These are phyloP conservation scores for Hemitrygon akajei DNA, from an alignment of 2,797 vertebrate genomes.

Conservation along the genomic window DNA sequence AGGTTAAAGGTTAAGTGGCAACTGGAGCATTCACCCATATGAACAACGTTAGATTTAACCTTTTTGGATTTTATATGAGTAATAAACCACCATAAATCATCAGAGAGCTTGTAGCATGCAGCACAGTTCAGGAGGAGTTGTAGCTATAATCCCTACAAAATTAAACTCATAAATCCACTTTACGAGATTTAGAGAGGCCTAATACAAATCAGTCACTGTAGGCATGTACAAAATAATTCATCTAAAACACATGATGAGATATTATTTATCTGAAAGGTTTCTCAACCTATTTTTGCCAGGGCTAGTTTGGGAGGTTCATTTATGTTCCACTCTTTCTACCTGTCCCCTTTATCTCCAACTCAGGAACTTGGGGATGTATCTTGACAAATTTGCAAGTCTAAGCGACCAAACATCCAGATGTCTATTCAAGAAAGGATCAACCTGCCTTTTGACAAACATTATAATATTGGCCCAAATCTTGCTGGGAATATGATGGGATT, in stretches of 20 bases:
- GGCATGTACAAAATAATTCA: not conserved
- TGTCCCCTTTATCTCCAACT: not conserved
- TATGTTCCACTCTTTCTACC: not conserved
- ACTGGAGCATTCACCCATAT: slow-evolving; percentile 20
- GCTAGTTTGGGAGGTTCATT: too few relatives aligned
- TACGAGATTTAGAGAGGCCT: not conserved
- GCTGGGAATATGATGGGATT: not conserved
- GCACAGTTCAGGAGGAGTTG: slow-evolving; percentile 4
- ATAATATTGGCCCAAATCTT: not conserved
- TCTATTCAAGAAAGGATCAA: not conserved
- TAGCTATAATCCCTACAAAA: slow-evolving; percentile 17
- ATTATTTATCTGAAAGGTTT: not conserved
- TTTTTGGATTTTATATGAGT: slow-evolving; percentile 15
- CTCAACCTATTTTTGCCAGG: not conserved
- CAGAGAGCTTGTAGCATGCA: not conserved
- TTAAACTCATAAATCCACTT: slow-evolving; percentile 29
- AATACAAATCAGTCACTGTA: not conserved
- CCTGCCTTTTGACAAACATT: not conserved
- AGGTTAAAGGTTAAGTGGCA: slow-evolving; percentile 34
- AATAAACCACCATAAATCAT: slow-evolving; percentile 18
- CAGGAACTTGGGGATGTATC: not conserved
- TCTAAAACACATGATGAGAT: not conserved
- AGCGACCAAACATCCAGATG: not conserved
- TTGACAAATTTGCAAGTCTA: not conserved
- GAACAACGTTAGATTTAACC: not conserved